A percentile compares a stretch with the other conserved stretches of the same genome.
phyloP scores from a whole-genome alignment of 2,113 vertebrate genomes.

The Crotalus tigris region DNA sequence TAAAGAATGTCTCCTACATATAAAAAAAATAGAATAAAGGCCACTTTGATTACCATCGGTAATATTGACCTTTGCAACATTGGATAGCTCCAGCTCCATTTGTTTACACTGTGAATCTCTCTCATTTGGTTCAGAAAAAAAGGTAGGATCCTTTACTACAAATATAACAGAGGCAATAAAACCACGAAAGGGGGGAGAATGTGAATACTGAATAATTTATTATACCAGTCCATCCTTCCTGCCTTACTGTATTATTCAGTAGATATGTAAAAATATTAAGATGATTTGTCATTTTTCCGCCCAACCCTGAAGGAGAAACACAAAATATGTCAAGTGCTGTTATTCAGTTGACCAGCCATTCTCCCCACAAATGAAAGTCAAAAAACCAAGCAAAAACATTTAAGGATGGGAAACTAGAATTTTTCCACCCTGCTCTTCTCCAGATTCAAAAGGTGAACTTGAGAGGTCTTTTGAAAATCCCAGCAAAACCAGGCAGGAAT shows the following conservation, averaged over 20 bases:
- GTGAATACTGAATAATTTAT: conserved; percentile 34
- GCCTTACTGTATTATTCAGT: not conserved
- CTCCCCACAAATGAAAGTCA: not conserved
- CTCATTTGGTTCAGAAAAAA: conserved; percentile 41
- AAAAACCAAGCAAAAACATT: not conserved
- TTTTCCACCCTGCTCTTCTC: conserved; percentile 33
- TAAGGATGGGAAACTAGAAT: not conserved
- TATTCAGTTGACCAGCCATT: not conserved
- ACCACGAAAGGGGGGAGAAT: not conserved
- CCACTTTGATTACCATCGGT: conserved; percentile 21
- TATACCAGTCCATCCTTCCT: conserved; percentile 1
- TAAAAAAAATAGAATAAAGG: conserved; percentile 33
- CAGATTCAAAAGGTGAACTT: conserved; percentile 32
- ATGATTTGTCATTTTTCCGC: not conserved
- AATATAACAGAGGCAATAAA: conserved; percentile 52
- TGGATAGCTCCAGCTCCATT: conserved; percentile 48
- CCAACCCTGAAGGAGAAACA: not conserved
- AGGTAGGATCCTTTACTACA: conserved; percentile 28
- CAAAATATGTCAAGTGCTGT: not conserved
- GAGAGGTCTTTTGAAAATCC: conserved; percentile 60
- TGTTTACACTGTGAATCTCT: conserved; percentile 67
- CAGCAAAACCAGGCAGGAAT: conserved; percentile 34
- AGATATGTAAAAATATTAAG: not conserved
- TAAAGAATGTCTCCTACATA: conserved; percentile 30
- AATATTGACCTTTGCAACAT: conserved; percentile 39